These are phyloP conservation scores for Ennomos erosarius DNA, from an alignment of 2,888 invertebrate species.

Conservation along the genomic window DNA sequence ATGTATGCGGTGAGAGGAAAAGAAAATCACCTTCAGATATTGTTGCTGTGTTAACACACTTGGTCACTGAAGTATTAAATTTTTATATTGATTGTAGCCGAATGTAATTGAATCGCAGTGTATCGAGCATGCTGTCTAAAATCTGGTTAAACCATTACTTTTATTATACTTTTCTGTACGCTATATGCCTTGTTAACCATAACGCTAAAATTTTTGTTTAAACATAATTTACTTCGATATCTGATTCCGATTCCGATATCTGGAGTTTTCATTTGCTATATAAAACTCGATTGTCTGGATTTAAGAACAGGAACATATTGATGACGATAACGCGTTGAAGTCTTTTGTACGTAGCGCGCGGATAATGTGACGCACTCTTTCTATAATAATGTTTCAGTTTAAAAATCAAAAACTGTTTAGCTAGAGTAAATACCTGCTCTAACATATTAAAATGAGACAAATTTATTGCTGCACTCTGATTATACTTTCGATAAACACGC, in stretches of 20 bases:
- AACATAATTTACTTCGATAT: too few species aligned
- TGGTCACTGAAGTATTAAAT: neutral
- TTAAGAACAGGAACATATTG: slow-evolving; percentile 1
- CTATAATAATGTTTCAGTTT: slow-evolving; percentile 64
- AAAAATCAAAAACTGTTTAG: slow-evolving; percentile 65
- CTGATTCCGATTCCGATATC: too few species aligned
- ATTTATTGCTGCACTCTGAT: slow-evolving; percentile 82
- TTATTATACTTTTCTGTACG: too few species aligned
- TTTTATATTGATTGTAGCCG: too few species aligned
- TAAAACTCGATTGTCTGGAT: neutral
- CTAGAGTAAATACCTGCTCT: slow-evolving; percentile 75
- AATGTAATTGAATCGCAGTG: too few species aligned
- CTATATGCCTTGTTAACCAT: too few species aligned
- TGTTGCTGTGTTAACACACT: slow-evolving; percentile 6
- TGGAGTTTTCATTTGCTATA: too few species aligned
- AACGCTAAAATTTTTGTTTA: too few species aligned
- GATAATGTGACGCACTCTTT: slow-evolving; percentile 46
- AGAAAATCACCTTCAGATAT: slow-evolving; percentile 35
- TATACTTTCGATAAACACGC: slow-evolving; percentile 82
- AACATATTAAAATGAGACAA: slow-evolving; percentile 83
- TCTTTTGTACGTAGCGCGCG: slow-evolving; percentile 67
- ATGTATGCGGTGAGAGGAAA: slow-evolving; percentile 33
- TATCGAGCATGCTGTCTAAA: too few species aligned
- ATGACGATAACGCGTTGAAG: slow-evolving; percentile 68
- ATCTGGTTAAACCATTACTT: too few species aligned